Evolutionary conservation across 1,140 invertebrate genomes (phyloP).

Genomic region (Phortica variegata): DNA sequence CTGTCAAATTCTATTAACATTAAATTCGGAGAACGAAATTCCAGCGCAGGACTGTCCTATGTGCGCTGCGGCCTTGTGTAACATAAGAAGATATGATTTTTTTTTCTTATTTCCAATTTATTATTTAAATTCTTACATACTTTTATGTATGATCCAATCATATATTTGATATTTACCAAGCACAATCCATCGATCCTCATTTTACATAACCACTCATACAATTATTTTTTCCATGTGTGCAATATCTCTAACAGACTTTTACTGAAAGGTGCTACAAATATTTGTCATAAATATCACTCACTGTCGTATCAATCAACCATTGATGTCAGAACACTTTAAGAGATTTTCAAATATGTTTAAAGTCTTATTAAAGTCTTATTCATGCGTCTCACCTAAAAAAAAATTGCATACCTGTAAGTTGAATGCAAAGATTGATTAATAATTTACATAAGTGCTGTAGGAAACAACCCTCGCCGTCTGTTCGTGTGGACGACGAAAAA

Average conservation of each 20-base stretch:
- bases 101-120: too few relatives aligned
- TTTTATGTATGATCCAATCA: conserved; percentile 14
- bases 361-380: too few relatives aligned
- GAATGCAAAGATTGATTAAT: conserved; percentile 18
- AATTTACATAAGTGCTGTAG: conserved; percentile 17
- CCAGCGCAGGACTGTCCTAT: too few relatives aligned
- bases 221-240: not conserved
- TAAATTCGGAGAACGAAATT: too few relatives aligned
- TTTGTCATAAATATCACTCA: not conserved
- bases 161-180: conserved; percentile 9
- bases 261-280: too few relatives aligned
- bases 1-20: too few relatives aligned
- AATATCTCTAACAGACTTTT: not conserved
- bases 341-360: too few relatives aligned
- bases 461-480: not conserved
- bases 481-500: conserved; percentile 10
- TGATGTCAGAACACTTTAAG: too few relatives aligned
- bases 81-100: too few relatives aligned
- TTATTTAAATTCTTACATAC: conserved; percentile 1
- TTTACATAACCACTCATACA: not conserved
- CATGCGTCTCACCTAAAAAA: too few relatives aligned
- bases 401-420: not conserved
- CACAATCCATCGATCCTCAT: too few relatives aligned
- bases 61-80: too few relatives aligned
- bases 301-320: not conserved